These are phyloP conservation scores for Hylia prasina DNA, from an alignment of 2,113 vertebrate genomes.

Conservation along the genomic window DNA sequence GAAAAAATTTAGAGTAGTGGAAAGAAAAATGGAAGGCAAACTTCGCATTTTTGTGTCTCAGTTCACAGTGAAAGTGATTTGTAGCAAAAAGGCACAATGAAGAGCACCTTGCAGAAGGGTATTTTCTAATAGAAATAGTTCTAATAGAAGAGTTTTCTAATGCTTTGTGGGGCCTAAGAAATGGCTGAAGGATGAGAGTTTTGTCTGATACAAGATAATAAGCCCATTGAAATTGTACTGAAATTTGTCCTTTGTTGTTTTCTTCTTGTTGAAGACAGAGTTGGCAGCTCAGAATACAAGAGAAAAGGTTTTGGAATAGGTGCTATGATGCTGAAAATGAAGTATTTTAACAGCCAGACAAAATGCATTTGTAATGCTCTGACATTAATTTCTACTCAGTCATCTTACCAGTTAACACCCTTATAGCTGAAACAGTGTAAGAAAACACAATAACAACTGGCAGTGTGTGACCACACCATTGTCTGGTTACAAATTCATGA, in stretches of 20 bases:
- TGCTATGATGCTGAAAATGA: not conserved
- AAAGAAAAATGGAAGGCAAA: not conserved
- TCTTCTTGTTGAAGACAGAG: not conserved
- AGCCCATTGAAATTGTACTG: not conserved
- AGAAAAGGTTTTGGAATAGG: not conserved
- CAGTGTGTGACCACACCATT: not conserved
- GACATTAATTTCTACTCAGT: not conserved
- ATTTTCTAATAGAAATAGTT: too few relatives aligned
- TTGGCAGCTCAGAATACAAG: not conserved
- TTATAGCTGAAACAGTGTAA: not conserved
- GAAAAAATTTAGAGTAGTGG: not conserved
- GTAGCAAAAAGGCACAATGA: not conserved
- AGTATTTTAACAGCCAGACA: not conserved
- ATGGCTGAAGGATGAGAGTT: not conserved
- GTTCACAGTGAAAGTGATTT: not conserved
- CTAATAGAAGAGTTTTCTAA: not conserved
- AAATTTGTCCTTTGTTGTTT: not conserved
- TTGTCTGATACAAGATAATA: not conserved
- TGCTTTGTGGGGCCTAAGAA: not conserved
- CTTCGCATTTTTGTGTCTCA: not conserved
- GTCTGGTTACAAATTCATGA: not conserved
- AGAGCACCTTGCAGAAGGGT: not conserved
- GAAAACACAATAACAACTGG: not conserved
- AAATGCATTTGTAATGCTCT: not conserved
- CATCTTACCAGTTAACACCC: not conserved